Evolutionary conservation across 2,888 invertebrate genomes (phyloP).

Genomic region (Prosopocoilus inquinatus): DNA sequence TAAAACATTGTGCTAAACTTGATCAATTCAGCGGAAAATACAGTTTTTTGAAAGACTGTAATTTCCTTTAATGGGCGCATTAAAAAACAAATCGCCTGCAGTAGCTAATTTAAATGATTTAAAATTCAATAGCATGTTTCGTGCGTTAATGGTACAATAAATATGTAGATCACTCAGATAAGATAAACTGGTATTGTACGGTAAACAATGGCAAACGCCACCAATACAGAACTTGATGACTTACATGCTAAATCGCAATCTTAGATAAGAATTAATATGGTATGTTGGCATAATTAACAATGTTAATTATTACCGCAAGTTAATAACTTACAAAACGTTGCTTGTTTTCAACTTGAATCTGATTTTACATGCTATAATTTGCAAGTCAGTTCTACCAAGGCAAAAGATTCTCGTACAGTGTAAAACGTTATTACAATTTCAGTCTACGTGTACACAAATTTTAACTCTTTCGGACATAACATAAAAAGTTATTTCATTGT

Average conservation of each 20-base stretch:
- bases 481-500: no score
- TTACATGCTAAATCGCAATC: conserved; percentile 21
- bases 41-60: neutral
- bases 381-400: no score
- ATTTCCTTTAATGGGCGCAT: conserved; percentile 15
- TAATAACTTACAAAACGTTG: neutral
- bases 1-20: no score
- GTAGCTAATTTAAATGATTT: conserved; percentile 47
- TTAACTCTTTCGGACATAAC: no score
- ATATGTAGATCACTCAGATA: conserved; percentile 47
- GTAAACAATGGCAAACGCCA: conserved; percentile 35
- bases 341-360: no score
- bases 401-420: no score
- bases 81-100: conserved; percentile 39
- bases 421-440: no score
- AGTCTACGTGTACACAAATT: no score
- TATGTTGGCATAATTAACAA: conserved; percentile 7
- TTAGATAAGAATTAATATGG: conserved; percentile 12
- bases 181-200: conserved; percentile 43
- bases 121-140: conserved; percentile 48
- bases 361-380: no score
- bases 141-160: conserved; percentile 49
- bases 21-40: no score
- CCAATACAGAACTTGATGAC: conserved; percentile 31
- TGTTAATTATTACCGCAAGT: conserved; percentile 6